phyloP scores from a whole-genome alignment of 2,113 vertebrate species.

The Coptodon bakossiorum region DNA sequence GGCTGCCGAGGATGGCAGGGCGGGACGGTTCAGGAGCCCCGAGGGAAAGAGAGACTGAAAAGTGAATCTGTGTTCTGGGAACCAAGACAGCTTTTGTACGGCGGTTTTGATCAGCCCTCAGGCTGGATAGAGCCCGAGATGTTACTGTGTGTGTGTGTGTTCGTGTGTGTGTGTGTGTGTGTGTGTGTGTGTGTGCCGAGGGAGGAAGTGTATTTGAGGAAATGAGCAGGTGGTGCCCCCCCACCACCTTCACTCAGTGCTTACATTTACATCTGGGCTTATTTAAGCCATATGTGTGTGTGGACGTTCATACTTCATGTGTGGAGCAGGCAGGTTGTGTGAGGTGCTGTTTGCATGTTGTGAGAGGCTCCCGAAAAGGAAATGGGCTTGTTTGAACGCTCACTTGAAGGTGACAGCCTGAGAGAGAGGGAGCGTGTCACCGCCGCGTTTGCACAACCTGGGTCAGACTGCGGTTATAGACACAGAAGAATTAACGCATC shows the following conservation, averaged over 20 bases:
- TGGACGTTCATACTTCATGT: not conserved
- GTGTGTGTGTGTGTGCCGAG: not conserved
- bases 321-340: not conserved
- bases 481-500: not conserved
- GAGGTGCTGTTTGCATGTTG: not conserved
- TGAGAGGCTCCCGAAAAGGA: not conserved
- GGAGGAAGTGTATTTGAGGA: not conserved
- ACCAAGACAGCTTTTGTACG: slow-evolving; percentile 30
- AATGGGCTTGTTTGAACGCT: not conserved
- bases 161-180: not conserved
- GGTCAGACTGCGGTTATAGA: slow-evolving; percentile 1
- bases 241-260: not conserved
- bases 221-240: not conserved
- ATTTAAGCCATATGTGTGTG: not conserved
- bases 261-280: not conserved
- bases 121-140: not conserved
- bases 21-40: slow-evolving; percentile 1
- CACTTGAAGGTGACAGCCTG: slow-evolving; percentile 1
- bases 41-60: not conserved
- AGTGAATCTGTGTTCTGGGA: slow-evolving; percentile 13
- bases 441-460: not conserved
- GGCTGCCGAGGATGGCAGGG: slow-evolving; percentile 21
- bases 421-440: not conserved
- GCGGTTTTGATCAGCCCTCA: slow-evolving; percentile 26
- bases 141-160: not conserved